These are phyloP conservation scores for Notoglanidium macrostoma DNA, from an alignment of 2,797 vertebrate genomes.

Conservation along the genomic window DNA sequence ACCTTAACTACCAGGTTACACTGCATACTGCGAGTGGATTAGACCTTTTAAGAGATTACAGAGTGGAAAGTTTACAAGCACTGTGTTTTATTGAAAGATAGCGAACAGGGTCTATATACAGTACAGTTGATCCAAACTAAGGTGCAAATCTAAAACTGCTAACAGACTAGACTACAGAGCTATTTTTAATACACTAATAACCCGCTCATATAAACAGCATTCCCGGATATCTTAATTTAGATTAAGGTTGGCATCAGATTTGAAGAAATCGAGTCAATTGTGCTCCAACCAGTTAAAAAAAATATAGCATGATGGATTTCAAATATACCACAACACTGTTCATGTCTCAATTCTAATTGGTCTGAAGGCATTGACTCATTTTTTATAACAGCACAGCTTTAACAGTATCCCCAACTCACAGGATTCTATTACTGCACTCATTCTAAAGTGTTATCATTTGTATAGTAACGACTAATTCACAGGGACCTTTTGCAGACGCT, in stretches of 20 bases:
- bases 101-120: not conserved
- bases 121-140: not conserved
- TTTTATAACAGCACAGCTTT: not conserved
- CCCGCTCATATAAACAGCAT: not conserved
- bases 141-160: not conserved
- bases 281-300: not conserved
- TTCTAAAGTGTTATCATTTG: not conserved
- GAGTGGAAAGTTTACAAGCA: not conserved
- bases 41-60: not conserved
- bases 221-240: not conserved
- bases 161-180: not conserved
- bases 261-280: not conserved
- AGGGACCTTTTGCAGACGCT: not conserved
- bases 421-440: not conserved
- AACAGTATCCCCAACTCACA: not conserved
- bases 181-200: not conserved
- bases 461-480: not conserved
- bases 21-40: not conserved
- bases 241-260: not conserved
- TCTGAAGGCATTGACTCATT: not conserved
- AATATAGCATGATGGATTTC: not conserved
- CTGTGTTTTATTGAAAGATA: not conserved
- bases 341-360: not conserved
- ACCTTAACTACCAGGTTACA: not conserved
- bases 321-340: not conserved